phyloP scores from a whole-genome alignment of 2,888 invertebrate genomes.

The Idaea aversata region DNA sequence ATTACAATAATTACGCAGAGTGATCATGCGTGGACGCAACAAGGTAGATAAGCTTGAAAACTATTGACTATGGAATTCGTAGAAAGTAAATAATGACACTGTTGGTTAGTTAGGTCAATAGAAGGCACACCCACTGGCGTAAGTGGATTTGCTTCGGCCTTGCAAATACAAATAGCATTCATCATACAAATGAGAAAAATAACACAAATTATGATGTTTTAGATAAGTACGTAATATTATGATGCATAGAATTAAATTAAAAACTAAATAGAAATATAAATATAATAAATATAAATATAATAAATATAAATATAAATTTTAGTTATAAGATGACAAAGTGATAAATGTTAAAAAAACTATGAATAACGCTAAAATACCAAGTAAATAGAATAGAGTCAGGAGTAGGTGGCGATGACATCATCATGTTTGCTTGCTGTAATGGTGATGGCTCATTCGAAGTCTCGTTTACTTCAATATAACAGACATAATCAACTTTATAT shows the following conservation, averaged over 20 bases:
- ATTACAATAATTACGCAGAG: neutral
- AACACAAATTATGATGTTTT: neutral
- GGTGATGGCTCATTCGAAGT: constrained; percentile 30
- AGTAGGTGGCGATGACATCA: constrained; percentile 65
- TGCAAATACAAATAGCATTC: neutral
- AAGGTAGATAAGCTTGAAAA: neutral
- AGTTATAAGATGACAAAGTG: neutral
- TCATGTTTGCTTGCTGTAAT: constrained; percentile 45
- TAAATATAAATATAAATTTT: too few species aligned
- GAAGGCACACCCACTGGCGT: neutral
- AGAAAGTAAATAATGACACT: neutral
- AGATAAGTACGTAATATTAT: neutral
- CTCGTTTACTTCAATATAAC: constrained; percentile 33
- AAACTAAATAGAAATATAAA: neutral
- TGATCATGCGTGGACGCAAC: neutral
- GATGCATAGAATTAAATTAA: neutral
- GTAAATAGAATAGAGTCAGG: constrained; percentile 24
- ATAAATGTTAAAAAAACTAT: neutral
- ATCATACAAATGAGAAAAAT: neutral
- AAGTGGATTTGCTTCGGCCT: neutral
- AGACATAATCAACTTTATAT: constrained; percentile 17
- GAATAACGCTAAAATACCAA: constrained; percentile 12
- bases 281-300: too few species aligned
- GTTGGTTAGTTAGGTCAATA: neutral
- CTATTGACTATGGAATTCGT: neutral